Conservation (phyloP, 2,113 vertebrate genomes). For the Otolemur garnettii region DNA sequence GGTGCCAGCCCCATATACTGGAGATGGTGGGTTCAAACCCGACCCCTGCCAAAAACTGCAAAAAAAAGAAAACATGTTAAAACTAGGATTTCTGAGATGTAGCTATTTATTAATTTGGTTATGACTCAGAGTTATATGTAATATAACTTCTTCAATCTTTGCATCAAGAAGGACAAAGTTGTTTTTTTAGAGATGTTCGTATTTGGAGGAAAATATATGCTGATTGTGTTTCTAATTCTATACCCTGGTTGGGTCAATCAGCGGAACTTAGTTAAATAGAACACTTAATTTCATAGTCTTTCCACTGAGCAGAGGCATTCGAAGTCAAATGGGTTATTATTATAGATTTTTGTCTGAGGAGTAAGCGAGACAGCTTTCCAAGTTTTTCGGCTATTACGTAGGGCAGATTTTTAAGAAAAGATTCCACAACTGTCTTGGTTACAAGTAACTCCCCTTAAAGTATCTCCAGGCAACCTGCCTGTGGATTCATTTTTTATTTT, state of each 20-base stretch:
- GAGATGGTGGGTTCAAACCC: too few species aligned
- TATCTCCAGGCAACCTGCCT: neutral
- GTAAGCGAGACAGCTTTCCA: neutral
- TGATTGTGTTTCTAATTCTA: conserved; percentile 74
- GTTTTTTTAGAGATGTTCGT: conserved; percentile 47
- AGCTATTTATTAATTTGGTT: conserved; percentile 27
- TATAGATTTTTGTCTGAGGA: conserved; percentile 64
- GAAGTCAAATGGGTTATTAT: conserved; percentile 68
- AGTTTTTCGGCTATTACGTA: conserved; percentile 57
- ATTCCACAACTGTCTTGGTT: conserved; percentile 47
- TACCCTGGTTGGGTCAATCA: conserved; percentile 36
- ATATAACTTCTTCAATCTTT: conserved; percentile 67
- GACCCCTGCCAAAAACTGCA: too few species aligned
- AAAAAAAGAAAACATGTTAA: neutral
- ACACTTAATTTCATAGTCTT: conserved; percentile 76
- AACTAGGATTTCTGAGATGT: conserved; percentile 39
- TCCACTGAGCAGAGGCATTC: conserved; percentile 52
- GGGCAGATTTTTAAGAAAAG: neutral
- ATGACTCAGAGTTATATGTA: neutral
- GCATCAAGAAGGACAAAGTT: conserved; percentile 53
- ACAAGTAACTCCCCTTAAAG: conserved; percentile 23
- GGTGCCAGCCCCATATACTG: too few species aligned
- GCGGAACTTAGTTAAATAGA: conserved; percentile 75
- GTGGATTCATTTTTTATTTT: neutral
- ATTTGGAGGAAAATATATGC: conserved; percentile 58